A percentile compares a stretch with the other conserved stretches of the same genome.
phyloP scores from a whole-genome alignment of 2,113 vertebrate genomes.

The Passer montanus region DNA sequence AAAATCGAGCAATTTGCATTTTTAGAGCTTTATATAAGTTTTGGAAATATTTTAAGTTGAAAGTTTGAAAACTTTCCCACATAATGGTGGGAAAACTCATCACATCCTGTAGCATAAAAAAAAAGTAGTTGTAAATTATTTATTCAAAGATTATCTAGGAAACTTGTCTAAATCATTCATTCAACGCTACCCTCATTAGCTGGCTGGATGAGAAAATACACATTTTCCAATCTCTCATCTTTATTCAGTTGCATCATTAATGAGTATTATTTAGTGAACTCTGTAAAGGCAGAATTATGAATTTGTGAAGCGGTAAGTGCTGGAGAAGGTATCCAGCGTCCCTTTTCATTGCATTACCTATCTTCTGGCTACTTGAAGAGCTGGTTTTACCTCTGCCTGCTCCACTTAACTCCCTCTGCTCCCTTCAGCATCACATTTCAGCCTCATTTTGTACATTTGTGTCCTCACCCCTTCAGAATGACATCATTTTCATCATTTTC shows the following conservation, averaged over 20 bases:
- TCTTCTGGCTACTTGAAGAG: not conserved
- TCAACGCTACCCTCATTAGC: not conserved
- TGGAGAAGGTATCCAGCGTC: not conserved
- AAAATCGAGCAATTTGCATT: not conserved
- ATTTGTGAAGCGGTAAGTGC: rapidly evolving
- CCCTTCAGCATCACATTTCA: not conserved
- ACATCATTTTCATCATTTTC: not conserved
- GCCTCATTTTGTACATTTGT: not conserved
- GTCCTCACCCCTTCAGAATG: not conserved
- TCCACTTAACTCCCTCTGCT: not conserved
- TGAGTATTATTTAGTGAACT: not conserved
- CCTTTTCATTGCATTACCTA: not conserved
- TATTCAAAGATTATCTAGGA: not conserved
- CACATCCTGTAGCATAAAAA: not conserved
- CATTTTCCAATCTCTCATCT: not conserved
- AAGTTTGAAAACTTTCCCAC: not conserved
- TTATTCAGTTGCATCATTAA: not conserved
- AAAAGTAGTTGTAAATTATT: not conserved
- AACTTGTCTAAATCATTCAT: not conserved
- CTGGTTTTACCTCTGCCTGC: not conserved
- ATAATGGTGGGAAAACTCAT: not conserved
- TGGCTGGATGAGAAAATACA: not conserved
- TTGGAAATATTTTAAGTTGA: not conserved
- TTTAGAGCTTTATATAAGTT: not conserved
- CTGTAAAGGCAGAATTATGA: not conserved